phyloP scores from a whole-genome alignment of 2,113 vertebrate species.

The Rhegmatorhina hoffmannsi region DNA sequence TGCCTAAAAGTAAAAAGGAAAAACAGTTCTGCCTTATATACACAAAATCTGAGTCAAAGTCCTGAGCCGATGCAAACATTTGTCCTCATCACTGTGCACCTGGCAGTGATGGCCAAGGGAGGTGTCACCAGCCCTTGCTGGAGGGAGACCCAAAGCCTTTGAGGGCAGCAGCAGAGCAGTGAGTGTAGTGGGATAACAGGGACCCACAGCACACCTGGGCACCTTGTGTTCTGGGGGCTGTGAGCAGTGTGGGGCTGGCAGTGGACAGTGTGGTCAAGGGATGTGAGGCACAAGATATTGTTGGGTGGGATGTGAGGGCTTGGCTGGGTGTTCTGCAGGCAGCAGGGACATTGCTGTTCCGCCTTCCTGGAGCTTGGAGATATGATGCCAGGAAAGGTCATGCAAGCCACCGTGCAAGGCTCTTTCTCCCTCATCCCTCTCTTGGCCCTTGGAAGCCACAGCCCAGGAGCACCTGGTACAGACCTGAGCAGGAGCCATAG shows the following conservation, averaged over 20 bases:
- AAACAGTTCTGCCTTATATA: conserved; percentile 33
- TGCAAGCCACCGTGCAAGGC: neutral
- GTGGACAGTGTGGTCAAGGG: fast-evolving
- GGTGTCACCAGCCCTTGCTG: fast-evolving
- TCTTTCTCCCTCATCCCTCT: neutral
- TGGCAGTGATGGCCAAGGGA: neutral
- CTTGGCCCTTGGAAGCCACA: fast-evolving
- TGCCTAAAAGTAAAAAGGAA: conserved; percentile 46
- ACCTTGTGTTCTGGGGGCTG: neutral
- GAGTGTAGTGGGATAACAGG: neutral
- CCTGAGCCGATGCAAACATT: neutral
- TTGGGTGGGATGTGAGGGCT: neutral
- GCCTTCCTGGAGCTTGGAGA: neutral
- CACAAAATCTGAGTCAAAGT: conserved; percentile 5
- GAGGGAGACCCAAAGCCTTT: neutral
- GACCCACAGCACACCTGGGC: neutral
- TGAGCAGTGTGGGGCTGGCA: fast-evolving
- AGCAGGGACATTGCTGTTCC: neutral
- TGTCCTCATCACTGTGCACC: fast-evolving
- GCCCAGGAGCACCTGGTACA: neutral
- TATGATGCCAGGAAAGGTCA: neutral
- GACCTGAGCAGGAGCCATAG: neutral
- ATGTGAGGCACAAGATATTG: neutral
- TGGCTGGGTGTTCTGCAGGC: neutral
- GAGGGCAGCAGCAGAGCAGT: neutral